These are phyloP conservation scores for Fregata magnificens DNA, from an alignment of 2,113 vertebrate species.

Conservation along the genomic window DNA sequence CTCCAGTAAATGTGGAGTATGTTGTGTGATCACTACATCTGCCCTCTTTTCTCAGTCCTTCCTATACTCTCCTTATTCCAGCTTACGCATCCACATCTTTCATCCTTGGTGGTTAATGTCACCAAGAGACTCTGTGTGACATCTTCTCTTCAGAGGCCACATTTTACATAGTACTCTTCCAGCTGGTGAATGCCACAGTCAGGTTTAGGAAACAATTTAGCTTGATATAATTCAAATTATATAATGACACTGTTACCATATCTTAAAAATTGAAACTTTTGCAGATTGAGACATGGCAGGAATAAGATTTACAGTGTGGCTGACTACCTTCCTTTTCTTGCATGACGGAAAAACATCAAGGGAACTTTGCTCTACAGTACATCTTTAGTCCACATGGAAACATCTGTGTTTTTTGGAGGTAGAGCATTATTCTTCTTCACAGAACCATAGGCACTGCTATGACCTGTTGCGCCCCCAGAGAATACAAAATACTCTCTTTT, in stretches of 20 bases:
- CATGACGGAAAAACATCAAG: neutral
- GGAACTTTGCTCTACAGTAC: neutral
- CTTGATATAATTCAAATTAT: neutral
- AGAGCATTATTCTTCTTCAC: neutral
- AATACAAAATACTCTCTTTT: neutral
- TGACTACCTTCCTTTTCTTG: neutral
- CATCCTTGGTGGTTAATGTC: neutral
- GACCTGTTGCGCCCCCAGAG: neutral
- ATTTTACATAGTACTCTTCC: neutral
- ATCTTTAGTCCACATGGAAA: neutral
- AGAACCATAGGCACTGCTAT: neutral
- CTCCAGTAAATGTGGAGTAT: neutral
- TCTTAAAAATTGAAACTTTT: neutral
- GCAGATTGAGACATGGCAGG: neutral
- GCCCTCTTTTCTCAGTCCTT: neutral
- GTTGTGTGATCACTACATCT: neutral
- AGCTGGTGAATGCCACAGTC: neutral
- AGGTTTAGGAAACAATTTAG: neutral
- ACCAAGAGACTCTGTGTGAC: neutral
- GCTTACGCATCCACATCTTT: neutral
- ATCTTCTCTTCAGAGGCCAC: neutral
- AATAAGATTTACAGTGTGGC: neutral
- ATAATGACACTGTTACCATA: rapidly evolving
- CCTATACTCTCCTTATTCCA: neutral
- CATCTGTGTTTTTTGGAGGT: neutral